These are phyloP conservation scores for Rhabdornis inornatus DNA, from an alignment of 2,113 vertebrate species.

Conservation along the genomic window DNA sequence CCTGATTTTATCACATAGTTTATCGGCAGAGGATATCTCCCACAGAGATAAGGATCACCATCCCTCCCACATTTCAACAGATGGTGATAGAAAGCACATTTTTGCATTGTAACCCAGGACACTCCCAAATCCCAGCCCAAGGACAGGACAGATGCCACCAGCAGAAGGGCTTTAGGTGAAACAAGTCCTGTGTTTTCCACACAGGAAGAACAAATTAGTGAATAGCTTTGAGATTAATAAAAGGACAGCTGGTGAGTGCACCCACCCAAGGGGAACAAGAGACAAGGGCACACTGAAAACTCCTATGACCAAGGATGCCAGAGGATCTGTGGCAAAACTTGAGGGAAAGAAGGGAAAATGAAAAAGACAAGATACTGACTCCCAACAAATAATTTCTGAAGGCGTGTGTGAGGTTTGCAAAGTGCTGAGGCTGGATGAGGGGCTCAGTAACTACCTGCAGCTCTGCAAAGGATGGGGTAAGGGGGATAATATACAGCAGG, in stretches of 20 bases:
- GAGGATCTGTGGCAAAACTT: neutral
- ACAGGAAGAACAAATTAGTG: neutral
- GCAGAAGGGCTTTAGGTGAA: neutral
- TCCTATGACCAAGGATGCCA: neutral
- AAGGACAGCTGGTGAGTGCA: neutral
- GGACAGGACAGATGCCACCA: neutral
- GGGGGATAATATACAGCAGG: neutral
- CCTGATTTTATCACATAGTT: too few species aligned
- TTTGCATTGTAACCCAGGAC: too few species aligned
- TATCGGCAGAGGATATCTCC: too few species aligned
- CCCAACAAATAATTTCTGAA: neutral
- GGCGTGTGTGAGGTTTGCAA: neutral
- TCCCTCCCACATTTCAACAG: too few species aligned
- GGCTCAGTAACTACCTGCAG: neutral
- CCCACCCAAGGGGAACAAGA: neutral
- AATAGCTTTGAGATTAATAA: neutral
- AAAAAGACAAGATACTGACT: accelerated
- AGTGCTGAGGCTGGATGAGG: neutral
- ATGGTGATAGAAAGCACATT: too few species aligned
- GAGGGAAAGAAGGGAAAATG: neutral
- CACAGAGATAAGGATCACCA: too few species aligned
- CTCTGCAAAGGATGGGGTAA: neutral
- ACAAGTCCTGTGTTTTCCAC: neutral
- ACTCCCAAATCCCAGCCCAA: neutral
- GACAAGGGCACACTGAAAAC: neutral